Conservation (phyloP, 2,888 invertebrate species). For the Lathronympha strigana region DNA sequence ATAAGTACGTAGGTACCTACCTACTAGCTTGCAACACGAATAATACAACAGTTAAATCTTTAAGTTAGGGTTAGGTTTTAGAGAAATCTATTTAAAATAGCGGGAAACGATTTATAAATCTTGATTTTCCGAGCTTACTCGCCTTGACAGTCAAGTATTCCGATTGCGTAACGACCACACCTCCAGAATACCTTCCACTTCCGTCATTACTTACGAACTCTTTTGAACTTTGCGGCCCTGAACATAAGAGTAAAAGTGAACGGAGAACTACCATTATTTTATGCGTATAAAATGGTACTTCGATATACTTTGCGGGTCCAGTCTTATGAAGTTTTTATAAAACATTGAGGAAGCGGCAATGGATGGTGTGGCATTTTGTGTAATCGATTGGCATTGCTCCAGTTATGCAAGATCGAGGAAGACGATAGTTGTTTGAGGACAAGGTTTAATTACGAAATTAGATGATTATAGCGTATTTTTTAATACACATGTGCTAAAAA, state of each 20-base stretch:
- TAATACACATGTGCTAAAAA: not conserved
- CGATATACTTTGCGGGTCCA: conserved; percentile 23
- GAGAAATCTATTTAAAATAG: not conserved
- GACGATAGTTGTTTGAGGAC: conserved; percentile 39
- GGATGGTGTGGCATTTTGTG: conserved; percentile 23
- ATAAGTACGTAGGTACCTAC: too few relatives aligned
- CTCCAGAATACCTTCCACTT: conserved; percentile 29
- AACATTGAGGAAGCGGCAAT: conserved; percentile 24
- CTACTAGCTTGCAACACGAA: too few relatives aligned
- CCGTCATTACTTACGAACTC: conserved; percentile 36
- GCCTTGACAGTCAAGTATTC: conserved; percentile 36
- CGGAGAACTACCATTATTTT: conserved; percentile 2
- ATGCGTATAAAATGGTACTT: too few relatives aligned
- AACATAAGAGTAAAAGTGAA: conserved; percentile 27
- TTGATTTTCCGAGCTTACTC: conserved; percentile 2
- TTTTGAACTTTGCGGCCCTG: conserved; percentile 37
- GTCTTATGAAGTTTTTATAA: not conserved
- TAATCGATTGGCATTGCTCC: conserved; percentile 39
- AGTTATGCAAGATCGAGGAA: conserved; percentile 36
- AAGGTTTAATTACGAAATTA: conserved; percentile 37
- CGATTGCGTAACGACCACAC: conserved; percentile 38
- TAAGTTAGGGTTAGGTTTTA: too few relatives aligned
- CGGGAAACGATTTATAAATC: not conserved
- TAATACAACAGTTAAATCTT: too few relatives aligned
- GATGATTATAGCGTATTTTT: not conserved